Percentiles rank a stretch among this genome's conserved stretches.
phyloP scores from a whole-genome alignment of 2,797 vertebrate species.

The Artibeus lituratus region DNA sequence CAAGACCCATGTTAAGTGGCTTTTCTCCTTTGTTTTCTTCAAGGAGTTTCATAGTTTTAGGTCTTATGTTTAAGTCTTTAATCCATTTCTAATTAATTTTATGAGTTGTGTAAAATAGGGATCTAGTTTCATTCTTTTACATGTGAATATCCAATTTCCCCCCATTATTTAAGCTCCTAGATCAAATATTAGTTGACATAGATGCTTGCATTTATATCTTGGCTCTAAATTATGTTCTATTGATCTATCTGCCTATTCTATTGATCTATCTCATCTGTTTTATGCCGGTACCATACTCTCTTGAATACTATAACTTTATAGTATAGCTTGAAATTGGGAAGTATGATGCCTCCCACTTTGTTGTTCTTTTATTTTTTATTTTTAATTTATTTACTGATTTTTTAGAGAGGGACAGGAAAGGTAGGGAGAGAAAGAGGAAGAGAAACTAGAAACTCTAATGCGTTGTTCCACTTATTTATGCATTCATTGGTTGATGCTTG shows the following conservation, averaged over 20 bases:
- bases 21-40: neutral
- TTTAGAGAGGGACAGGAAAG: too few species aligned
- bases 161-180: neutral
- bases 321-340: neutral
- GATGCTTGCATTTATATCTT: neutral
- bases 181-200: neutral
- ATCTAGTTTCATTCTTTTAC: too few species aligned
- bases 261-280: too few species aligned
- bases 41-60: neutral
- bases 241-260: neutral
- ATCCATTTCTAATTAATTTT: neutral
- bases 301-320: neutral
- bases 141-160: too few species aligned
- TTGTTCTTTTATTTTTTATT: neutral
- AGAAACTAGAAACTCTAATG: too few species aligned
- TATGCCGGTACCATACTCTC: neutral
- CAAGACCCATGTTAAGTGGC: neutral
- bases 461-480: too few species aligned
- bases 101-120: neutral
- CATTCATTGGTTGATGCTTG: too few species aligned
- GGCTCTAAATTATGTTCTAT: neutral
- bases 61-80: neutral
- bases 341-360: neutral
- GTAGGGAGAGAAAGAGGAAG: too few species aligned
- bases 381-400: too few species aligned